Conservation (phyloP, 2,113 vertebrate species). For the Zeus faber region DNA sequence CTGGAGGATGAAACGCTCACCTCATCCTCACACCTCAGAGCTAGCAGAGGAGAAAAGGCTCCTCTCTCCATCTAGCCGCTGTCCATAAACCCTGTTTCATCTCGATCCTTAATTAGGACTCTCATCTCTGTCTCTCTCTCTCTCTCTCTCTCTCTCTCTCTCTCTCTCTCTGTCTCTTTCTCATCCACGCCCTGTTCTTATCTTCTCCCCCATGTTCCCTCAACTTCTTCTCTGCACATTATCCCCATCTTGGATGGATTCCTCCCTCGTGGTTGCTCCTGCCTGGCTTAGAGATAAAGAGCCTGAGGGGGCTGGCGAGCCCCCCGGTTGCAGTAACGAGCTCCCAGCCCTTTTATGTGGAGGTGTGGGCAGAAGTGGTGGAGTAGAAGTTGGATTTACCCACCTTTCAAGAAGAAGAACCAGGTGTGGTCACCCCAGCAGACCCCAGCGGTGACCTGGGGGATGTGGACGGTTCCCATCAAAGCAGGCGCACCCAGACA, state of each 20-base stretch:
- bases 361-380: constrained; percentile 42
- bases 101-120: too few relatives aligned
- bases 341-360: constrained; percentile 65
- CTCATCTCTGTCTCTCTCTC: background rate
- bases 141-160: background rate
- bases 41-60: constrained; percentile 33
- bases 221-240: background rate
- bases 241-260: constrained; percentile 16
- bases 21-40: constrained; percentile 19
- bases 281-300: constrained; percentile 35
- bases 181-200: background rate
- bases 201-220: background rate
- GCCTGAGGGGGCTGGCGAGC: constrained; percentile 43
- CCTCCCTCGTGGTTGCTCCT: constrained; percentile 10
- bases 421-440: constrained; percentile 10
- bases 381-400: constrained; percentile 13
- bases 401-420: constrained; percentile 23
- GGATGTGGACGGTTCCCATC: constrained; percentile 50
- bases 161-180: constrained; percentile 1
- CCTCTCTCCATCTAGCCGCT: background rate
- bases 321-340: constrained; percentile 62
- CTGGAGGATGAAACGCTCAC: constrained; percentile 47
- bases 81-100: background rate
- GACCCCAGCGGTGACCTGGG: constrained; percentile 10
- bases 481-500: constrained; percentile 34